phyloP scores from a whole-genome alignment of 2,113 vertebrate genomes.

The Nothocercus julius region DNA sequence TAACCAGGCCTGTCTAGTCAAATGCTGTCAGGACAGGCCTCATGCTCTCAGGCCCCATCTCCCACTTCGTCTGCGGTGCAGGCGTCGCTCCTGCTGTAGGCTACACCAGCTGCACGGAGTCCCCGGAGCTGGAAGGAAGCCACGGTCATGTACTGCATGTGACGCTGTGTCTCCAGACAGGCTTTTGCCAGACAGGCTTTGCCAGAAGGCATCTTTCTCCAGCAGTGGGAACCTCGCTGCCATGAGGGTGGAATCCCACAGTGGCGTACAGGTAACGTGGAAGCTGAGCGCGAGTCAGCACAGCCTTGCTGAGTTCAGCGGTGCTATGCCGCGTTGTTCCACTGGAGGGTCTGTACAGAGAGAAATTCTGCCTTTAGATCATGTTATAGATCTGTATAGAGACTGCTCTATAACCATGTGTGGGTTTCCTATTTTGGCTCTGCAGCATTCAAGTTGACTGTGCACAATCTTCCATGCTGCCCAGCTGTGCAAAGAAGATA shows the following conservation, averaged over 20 bases:
- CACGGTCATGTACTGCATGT: neutral
- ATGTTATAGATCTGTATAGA: neutral
- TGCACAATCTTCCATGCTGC: neutral
- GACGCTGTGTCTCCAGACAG: neutral
- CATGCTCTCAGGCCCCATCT: neutral
- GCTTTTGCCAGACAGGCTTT: neutral
- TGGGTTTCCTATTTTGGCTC: neutral
- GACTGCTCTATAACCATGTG: neutral
- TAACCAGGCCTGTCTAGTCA: slow-evolving; percentile 24
- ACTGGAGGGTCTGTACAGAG: neutral
- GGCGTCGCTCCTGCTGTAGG: neutral
- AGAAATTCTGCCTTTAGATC: neutral
- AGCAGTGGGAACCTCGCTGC: neutral
- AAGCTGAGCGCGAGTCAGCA: neutral
- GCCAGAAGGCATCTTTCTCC: neutral
- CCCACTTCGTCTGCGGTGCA: neutral
- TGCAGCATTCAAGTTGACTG: neutral
- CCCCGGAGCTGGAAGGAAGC: neutral
- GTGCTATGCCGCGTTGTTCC: neutral
- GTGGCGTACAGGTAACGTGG: rapidly evolving
- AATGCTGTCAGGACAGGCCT: slow-evolving; percentile 28
- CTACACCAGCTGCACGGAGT: neutral
- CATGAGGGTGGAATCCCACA: rapidly evolving
- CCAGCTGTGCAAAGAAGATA: neutral
- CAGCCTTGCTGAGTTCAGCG: neutral